phyloP scores from a whole-genome alignment of 2,797 vertebrate genomes.

The Scyliorhinus canicula region DNA sequence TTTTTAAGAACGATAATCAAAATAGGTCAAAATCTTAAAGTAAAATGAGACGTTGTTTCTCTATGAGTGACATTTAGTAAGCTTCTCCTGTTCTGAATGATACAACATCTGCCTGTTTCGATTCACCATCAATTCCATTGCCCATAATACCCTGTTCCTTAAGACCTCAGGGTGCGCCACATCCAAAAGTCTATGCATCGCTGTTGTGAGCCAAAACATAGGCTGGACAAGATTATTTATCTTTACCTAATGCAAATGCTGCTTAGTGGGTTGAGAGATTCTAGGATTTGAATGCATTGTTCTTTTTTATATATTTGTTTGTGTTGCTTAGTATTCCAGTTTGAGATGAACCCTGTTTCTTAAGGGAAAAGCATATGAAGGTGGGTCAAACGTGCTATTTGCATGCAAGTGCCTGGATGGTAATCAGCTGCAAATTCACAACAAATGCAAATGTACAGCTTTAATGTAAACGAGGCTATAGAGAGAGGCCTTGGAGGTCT shows the following conservation, averaged over 20 bases:
- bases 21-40: background rate
- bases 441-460: conserved; percentile 37
- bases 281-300: background rate
- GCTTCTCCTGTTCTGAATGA: background rate
- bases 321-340: background rate
- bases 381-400: background rate
- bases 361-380: background rate
- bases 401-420: background rate
- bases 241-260: background rate
- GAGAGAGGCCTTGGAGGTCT: conserved; percentile 74
- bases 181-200: background rate
- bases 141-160: background rate
- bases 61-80: background rate
- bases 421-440: conserved; percentile 38
- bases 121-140: background rate
- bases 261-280: background rate
- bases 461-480: conserved; percentile 45
- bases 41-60: background rate
- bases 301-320: background rate
- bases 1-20: background rate
- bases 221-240: background rate
- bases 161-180: background rate
- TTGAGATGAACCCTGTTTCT: background rate
- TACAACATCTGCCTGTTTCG: background rate
- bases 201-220: background rate